phyloP scores from a whole-genome alignment of 2,113 vertebrate genomes.

The Pampusana beccarii region DNA sequence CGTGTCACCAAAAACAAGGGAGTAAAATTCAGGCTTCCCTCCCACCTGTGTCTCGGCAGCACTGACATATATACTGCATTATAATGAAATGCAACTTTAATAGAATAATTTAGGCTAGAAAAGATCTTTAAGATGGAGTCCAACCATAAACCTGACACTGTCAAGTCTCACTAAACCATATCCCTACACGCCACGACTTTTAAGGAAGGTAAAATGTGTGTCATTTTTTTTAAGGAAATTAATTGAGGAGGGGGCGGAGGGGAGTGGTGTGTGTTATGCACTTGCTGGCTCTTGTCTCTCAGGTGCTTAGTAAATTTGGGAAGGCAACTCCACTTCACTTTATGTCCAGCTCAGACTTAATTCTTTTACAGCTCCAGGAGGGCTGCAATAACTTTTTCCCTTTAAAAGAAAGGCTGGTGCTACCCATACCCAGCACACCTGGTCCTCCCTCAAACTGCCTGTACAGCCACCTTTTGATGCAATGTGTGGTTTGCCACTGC shows the following conservation, averaged over 20 bases:
- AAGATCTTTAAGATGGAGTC: not conserved
- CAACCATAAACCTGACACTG: not conserved
- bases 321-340: not conserved
- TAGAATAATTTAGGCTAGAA: not conserved
- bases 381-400: not conserved
- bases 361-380: not conserved
- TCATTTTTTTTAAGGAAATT: not conserved
- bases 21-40: not conserved
- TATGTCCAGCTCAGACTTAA: not conserved
- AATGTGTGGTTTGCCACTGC: not conserved
- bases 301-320: not conserved
- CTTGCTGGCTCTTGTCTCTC: not conserved
- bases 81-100: not conserved
- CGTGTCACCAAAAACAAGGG: accelerated
- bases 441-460: not conserved
- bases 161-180: not conserved
- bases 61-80: not conserved
- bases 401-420: not conserved
- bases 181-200: not conserved
- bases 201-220: not conserved
- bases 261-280: not conserved
- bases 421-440: accelerated
- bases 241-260: not conserved
- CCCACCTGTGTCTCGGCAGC: not conserved
- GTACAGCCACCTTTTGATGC: not conserved